Conservation (phyloP, 2,113 vertebrate genomes). For the Tautogolabrus adspersus region DNA sequence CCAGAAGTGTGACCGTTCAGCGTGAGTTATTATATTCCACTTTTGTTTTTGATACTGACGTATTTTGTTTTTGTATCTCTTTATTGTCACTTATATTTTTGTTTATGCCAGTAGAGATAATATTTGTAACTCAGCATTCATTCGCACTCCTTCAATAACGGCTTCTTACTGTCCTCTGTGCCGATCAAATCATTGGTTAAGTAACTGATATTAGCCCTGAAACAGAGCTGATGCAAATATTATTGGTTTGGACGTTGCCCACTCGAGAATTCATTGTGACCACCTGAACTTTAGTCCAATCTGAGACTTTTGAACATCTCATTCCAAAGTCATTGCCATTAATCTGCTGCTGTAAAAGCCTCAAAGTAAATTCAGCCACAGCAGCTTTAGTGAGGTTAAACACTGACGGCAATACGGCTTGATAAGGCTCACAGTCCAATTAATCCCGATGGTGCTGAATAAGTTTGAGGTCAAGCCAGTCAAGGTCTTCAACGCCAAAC, state of each 20-base stretch:
- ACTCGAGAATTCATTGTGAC: neutral
- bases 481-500: neutral
- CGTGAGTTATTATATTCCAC: too few relatives aligned
- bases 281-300: neutral
- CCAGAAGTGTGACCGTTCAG: too few relatives aligned
- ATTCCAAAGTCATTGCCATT: constrained; percentile 10
- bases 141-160: too few relatives aligned
- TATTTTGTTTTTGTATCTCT: too few relatives aligned
- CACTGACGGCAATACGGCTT: neutral
- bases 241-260: neutral
- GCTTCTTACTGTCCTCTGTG: too few relatives aligned
- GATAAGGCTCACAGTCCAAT: constrained; percentile 4
- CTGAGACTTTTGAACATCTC: constrained; percentile 6
- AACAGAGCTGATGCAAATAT: too few relatives aligned
- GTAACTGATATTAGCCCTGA: too few relatives aligned
- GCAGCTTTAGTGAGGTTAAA: constrained; percentile 34
- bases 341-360: constrained; percentile 15
- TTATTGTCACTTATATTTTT: too few relatives aligned
- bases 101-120: too few relatives aligned
- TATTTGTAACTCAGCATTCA: too few relatives aligned
- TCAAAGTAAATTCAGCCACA: constrained; percentile 6
- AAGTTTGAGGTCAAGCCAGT: constrained; percentile 3
- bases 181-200: too few relatives aligned
- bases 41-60: too few relatives aligned
- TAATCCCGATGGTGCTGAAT: constrained; percentile 28